Evolutionary conservation across 2,113 vertebrate genomes (phyloP).

Genomic region (Gymnobelideus leadbeateri): DNA sequence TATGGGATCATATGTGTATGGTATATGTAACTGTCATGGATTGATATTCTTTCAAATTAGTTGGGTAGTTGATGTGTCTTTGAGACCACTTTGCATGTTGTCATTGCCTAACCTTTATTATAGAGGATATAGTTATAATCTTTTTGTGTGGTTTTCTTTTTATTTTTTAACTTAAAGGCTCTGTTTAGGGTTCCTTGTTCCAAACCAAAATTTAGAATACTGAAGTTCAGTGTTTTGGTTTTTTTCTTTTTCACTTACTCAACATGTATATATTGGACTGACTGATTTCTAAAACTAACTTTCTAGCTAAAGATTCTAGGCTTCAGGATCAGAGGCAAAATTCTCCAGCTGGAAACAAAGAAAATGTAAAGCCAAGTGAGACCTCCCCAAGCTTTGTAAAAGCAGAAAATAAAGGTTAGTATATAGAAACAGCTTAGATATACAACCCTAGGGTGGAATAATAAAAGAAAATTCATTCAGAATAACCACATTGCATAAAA

Average conservation of each 20-base stretch:
- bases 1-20: conserved; percentile 71
- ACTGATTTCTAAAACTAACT: conserved; percentile 64
- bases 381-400: conserved; percentile 91
- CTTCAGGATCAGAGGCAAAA: conserved; percentile 95
- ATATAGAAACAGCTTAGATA: conserved; percentile 28
- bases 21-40: not conserved
- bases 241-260: conserved; percentile 49
- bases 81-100: not conserved
- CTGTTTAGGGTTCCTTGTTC: conserved; percentile 29
- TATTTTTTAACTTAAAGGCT: conserved; percentile 7
- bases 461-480: not conserved
- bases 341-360: conserved; percentile 93
- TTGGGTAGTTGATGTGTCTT: not conserved
- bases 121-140: not conserved
- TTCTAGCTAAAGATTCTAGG: conserved; percentile 94
- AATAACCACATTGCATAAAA: not conserved
- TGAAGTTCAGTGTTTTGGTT: conserved; percentile 24
- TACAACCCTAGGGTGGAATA: not conserved
- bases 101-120: not conserved
- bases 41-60: not conserved
- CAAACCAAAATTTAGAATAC: conserved; percentile 19
- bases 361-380: conserved; percentile 93
- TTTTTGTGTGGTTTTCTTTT: not conserved
- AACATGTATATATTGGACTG: conserved; percentile 32
- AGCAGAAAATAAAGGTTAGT: conserved; percentile 94